Conservation (phyloP, 2,888 invertebrate genomes). For the Ypsolopha sequella region DNA sequence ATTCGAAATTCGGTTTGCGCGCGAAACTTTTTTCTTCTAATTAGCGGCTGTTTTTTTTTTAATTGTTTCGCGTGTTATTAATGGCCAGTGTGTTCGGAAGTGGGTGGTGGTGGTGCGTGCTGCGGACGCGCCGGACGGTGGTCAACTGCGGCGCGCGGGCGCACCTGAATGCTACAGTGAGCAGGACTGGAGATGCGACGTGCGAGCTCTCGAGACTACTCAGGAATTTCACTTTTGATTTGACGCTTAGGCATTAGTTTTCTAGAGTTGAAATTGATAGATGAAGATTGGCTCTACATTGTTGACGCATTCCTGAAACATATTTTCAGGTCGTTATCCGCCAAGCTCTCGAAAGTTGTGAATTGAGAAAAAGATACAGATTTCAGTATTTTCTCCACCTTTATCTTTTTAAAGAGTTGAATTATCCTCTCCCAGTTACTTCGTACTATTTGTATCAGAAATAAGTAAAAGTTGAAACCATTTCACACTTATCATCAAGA, state of each 20-base stretch:
- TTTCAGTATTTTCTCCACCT: background rate
- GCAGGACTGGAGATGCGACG: background rate
- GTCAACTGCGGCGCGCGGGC: conserved; percentile 44
- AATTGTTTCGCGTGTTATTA: conserved; percentile 30
- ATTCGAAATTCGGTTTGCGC: conserved; percentile 16
- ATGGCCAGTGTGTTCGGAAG: conserved; percentile 12
- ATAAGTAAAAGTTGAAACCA: too few relatives aligned
- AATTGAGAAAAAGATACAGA: too few relatives aligned
- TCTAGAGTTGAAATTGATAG: too few relatives aligned
- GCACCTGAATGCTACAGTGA: conserved; percentile 6
- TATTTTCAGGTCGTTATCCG: too few relatives aligned
- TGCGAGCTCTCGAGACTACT: background rate
- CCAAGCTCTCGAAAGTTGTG: too few relatives aligned
- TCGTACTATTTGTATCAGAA: too few relatives aligned
- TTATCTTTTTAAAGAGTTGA: background rate
- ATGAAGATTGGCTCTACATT: too few relatives aligned
- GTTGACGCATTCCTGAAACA: too few relatives aligned
- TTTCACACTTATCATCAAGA: too few relatives aligned
- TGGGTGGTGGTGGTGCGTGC: conserved; percentile 31
- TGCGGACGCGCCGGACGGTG: conserved; percentile 49
- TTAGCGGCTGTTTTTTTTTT: conserved; percentile 18
- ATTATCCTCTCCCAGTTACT: background rate
- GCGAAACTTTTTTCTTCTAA: background rate
- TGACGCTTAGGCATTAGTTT: background rate
- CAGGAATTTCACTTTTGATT: background rate